Conservation (phyloP, 2,113 vertebrate species). For the Todiramphus saurophagus region DNA sequence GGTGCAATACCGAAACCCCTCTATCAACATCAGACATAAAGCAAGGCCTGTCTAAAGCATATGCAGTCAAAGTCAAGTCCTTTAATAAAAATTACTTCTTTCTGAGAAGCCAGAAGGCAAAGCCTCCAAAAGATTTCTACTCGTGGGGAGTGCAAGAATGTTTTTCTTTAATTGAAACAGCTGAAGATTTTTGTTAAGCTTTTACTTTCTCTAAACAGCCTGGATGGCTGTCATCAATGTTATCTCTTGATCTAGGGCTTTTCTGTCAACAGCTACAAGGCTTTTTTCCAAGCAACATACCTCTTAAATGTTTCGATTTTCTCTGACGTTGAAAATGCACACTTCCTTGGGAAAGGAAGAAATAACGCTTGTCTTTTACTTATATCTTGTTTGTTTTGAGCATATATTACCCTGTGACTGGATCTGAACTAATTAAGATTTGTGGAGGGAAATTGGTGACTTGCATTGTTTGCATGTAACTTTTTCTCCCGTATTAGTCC, state of each 20-base stretch:
- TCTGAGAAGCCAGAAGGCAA: not conserved
- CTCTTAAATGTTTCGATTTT: not conserved
- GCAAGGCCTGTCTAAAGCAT: not conserved
- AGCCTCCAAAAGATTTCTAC: not conserved
- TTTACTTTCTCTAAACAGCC: not conserved
- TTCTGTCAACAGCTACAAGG: not conserved
- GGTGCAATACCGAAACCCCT: slow-evolving; percentile 23
- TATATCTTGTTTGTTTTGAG: not conserved
- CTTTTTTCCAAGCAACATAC: not conserved
- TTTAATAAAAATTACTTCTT: not conserved
- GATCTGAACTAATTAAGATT: not conserved
- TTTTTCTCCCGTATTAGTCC: not conserved
- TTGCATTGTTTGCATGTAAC: not conserved
- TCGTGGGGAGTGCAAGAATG: not conserved
- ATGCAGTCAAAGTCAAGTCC: not conserved
- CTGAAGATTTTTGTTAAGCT: not conserved
- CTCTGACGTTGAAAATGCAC: not conserved
- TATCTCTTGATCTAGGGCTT: slow-evolving; percentile 22
- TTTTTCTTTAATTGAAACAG: slow-evolving; percentile 8
- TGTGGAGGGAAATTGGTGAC: not conserved
- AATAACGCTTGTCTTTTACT: not conserved
- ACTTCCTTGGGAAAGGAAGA: not conserved
- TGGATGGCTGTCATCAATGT: not conserved
- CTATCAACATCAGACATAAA: slow-evolving; percentile 38
- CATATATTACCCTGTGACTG: rapidly evolving